Conservation (phyloP, 2,113 vertebrate genomes). For the Dendrocopos noguchii region DNA sequence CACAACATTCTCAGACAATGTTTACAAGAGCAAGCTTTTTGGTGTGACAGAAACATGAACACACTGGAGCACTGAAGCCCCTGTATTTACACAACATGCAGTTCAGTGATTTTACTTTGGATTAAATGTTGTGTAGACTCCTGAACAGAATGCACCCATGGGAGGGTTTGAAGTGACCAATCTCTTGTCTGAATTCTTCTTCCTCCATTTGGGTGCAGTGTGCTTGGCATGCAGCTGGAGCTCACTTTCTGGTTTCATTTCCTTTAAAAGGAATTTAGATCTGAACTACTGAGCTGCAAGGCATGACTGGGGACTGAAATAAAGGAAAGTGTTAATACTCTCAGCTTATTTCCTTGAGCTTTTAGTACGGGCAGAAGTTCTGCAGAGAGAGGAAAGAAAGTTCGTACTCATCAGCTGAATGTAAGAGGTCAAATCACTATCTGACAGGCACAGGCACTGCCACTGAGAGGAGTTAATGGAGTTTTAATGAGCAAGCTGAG, state of each 20-base stretch:
- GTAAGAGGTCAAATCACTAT: not conserved
- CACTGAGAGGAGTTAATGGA: not conserved
- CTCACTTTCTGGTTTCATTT: not conserved
- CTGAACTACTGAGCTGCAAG: not conserved
- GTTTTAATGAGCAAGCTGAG: conserved; percentile 8
- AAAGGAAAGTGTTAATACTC: not conserved
- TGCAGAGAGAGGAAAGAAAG: not conserved
- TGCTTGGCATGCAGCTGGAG: not conserved
- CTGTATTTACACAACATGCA: fast-evolving
- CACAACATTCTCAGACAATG: not conserved
- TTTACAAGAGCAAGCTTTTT: not conserved
- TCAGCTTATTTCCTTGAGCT: not conserved
- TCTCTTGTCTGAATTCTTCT: not conserved
- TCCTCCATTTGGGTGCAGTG: not conserved
- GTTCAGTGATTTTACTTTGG: not conserved
- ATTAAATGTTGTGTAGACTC: not conserved
- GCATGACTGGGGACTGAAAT: not conserved
- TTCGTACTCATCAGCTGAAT: not conserved
- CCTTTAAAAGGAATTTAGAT: not conserved
- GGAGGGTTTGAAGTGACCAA: not conserved
- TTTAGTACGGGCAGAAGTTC: not conserved
- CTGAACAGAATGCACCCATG: not conserved
- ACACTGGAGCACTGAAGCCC: not conserved
- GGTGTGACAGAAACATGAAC: not conserved
- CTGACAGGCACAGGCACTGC: not conserved